Evolutionary conservation across 2,113 vertebrate genomes (phyloP), one percentile per base, ranked within the genome.

Genomic region (Mormyrus lacerda): DNA sequence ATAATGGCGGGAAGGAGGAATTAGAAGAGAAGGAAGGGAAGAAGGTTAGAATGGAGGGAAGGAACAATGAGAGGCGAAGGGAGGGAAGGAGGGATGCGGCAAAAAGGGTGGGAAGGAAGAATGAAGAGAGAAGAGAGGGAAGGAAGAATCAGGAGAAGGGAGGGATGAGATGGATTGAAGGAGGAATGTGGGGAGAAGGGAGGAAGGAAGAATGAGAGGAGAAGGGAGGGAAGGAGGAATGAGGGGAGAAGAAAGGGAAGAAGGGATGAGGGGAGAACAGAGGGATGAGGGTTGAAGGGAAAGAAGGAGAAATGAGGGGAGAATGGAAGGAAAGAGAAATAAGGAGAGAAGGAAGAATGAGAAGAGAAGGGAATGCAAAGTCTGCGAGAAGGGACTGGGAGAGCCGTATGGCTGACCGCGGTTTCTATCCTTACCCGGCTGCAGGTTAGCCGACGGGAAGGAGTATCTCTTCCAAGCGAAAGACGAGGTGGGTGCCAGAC

Each of bases 391-490:
- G 15, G 7, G 17, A 7, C 48, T 87, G 31, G 15, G 47, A 21
- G 85, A 35, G 48, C 31, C 8, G 83, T 45, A 31, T 58, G 4
- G 24, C 13, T 92, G 39, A 92, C 27, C 42, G 24, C 55, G 17
- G 17, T 42, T n/a, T 93, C n/a, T 31, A 3, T 69, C 17, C 89
- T 90, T 84, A 51, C 89, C 90, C 90, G 91, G 69, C 88, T 86
- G 92, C 95, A 98, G 97, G 93, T 91, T 97, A 69, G 94, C 94
- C 8, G 97, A 98, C 58, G 97, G 97, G 55, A 97, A 95, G 93
- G 96, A 97, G 90, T 98, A 97, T 90, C 95, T 98, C 89, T 98
- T 98, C 94, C 97, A 98, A 92, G 97, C 97, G 90, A 98, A 97
- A 94, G 97, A 98, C 87, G 97, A 98, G 96, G 97, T 98, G n/a